These are phyloP conservation scores for Esox masquinongy DNA, from an alignment of 2,797 vertebrate species.

Conservation along the genomic window DNA sequence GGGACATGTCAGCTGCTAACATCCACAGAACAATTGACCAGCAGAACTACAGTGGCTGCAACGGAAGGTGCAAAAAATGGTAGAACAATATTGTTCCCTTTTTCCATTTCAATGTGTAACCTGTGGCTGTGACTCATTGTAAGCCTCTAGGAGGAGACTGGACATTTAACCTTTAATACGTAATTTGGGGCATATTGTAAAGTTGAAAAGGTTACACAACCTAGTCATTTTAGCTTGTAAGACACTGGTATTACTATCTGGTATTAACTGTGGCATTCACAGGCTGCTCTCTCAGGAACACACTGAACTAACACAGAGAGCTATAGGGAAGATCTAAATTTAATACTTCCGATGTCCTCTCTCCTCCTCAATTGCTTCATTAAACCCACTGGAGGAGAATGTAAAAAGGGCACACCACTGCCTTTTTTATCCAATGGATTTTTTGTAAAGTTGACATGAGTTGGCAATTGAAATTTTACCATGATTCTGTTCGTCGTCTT, in stretches of 20 bases:
- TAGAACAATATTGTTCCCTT: background rate
- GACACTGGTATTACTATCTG: background rate
- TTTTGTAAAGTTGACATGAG: too few species aligned
- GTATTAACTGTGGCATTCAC: background rate
- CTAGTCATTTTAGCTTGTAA: background rate
- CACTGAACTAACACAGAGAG: background rate
- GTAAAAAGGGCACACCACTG: too few species aligned
- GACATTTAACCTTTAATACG: background rate
- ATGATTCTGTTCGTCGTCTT: too few species aligned
- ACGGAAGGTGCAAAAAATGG: background rate
- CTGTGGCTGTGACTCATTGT: background rate
- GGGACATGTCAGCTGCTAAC: too few species aligned
- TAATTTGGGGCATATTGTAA: background rate
- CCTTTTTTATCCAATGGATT: too few species aligned
- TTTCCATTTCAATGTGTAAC: background rate
- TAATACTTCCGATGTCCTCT: too few species aligned
- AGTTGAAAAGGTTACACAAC: background rate
- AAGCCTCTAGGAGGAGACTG: background rate
- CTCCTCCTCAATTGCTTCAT: too few species aligned
- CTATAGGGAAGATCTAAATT: background rate
- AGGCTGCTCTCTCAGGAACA: constrained; percentile 1
- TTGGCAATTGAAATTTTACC: too few species aligned
- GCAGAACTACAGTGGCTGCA: too few species aligned
- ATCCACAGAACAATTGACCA: too few species aligned
- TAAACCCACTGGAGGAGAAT: too few species aligned